phyloP scores from a whole-genome alignment of 2,797 vertebrate species.

The Catostomus latipinnis region DNA sequence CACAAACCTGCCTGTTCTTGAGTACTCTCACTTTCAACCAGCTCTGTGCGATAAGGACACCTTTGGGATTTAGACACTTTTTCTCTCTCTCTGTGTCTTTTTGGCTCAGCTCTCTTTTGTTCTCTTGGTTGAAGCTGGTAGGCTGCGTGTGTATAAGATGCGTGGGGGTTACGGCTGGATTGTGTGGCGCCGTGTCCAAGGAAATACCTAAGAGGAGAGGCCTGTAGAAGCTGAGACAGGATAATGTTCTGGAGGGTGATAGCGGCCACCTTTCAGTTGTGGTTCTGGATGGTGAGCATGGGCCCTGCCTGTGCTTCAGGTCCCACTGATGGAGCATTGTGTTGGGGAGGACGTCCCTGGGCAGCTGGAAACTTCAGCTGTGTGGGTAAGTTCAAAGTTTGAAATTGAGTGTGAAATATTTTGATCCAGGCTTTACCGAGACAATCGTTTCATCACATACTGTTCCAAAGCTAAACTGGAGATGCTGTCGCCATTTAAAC shows the following conservation, averaged over 20 bases:
- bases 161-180: constrained; percentile 55
- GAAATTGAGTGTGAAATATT: neutral
- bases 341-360: constrained; percentile 63
- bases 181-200: constrained; percentile 61
- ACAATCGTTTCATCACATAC: too few species aligned
- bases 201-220: constrained; percentile 72
- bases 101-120: neutral
- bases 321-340: constrained; percentile 57
- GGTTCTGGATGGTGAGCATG: constrained; percentile 52
- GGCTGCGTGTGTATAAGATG: constrained; percentile 65
- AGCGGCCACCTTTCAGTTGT: constrained; percentile 62
- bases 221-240: constrained; percentile 60
- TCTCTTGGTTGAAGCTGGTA: constrained; percentile 19
- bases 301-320: constrained; percentile 19
- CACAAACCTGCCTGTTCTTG: constrained; percentile 1
- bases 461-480: too few species aligned
- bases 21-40: constrained; percentile 18
- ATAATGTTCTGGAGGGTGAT: constrained; percentile 82
- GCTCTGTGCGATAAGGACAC: constrained; percentile 5
- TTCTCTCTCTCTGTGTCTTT: neutral
- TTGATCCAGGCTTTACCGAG: too few species aligned
- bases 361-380: constrained; percentile 66
- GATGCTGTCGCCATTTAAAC: too few species aligned
- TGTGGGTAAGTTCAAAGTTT: constrained; percentile 73
- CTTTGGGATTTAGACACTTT: constrained; percentile 13